A percentile compares a stretch with the other conserved stretches of the same genome.
These are phyloP conservation scores for Rhadina sibilatrix DNA, from an alignment of 2,113 vertebrate species.

Conservation along the genomic window DNA sequence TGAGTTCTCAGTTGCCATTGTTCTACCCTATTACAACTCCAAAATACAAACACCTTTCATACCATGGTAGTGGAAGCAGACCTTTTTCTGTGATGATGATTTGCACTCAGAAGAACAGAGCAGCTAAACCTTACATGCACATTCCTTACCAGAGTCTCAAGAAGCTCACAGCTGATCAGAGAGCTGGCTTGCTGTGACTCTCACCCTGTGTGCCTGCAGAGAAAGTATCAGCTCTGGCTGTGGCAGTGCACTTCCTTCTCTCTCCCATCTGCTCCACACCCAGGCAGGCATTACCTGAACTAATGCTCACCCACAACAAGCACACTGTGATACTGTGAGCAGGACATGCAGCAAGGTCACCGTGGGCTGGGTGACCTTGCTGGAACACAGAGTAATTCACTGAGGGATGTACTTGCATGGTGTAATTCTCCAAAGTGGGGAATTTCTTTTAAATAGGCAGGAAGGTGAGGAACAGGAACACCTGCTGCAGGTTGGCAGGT, in stretches of 20 bases:
- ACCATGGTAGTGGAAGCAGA: neutral
- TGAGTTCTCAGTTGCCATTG: neutral
- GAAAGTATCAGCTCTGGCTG: rapidly evolving
- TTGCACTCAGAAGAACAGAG: neutral
- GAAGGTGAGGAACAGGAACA: neutral
- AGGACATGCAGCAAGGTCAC: neutral
- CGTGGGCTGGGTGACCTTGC: neutral
- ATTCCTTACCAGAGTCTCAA: neutral
- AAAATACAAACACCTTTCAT: neutral
- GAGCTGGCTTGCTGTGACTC: neutral
- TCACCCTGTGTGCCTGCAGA: neutral
- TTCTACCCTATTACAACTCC: neutral
- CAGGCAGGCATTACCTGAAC: neutral
- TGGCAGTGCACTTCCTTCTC: neutral
- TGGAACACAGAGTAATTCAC: neutral
- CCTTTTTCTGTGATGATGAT: neutral
- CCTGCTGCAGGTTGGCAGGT: neutral
- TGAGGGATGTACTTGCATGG: neutral
- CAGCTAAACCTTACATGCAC: neutral
- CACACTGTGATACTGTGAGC: rapidly evolving
- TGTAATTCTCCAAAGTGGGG: neutral
- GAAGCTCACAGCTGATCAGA: neutral
- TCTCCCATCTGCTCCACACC: neutral
- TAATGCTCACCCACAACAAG: neutral
- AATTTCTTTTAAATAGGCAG: neutral